Conservation (phyloP, 1,140 invertebrate genomes). For the Aphelenchoides fujianensis region DNA sequence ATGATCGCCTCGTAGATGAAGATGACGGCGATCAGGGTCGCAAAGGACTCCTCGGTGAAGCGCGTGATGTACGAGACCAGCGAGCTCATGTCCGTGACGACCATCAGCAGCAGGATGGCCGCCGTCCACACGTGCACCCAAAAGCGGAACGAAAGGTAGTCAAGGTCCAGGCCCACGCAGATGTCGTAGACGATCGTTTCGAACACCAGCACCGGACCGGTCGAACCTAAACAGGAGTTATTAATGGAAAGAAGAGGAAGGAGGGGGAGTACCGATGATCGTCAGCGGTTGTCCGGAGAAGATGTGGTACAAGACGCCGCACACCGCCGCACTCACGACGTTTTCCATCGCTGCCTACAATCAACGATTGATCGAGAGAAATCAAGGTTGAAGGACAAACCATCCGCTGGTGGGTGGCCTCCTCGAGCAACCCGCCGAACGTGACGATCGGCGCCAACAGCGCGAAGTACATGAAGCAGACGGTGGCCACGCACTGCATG, state of each 20-base stretch:
- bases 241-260: background rate
- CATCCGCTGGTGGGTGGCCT: slow-evolving; percentile 92
- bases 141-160: slow-evolving; percentile 69
- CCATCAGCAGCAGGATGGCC: slow-evolving; percentile 79
- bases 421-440: slow-evolving; percentile 86
- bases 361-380: background rate
- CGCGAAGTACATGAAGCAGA: slow-evolving; percentile 93
- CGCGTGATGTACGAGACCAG: slow-evolving; percentile 94
- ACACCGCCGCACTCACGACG: slow-evolving; percentile 87
- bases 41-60: slow-evolving; percentile 99
- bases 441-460: slow-evolving; percentile 95
- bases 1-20: slow-evolving; percentile 90
- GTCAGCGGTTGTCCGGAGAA: slow-evolving; percentile 97
- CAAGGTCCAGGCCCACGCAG: slow-evolving; percentile 67
- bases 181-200: slow-evolving; percentile 94
- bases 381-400: slow-evolving; percentile 63
- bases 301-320: slow-evolving; percentile 88
- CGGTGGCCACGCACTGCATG: slow-evolving; percentile 88
- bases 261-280: slow-evolving; percentile 71
- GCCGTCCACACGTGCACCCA: slow-evolving; percentile 94
- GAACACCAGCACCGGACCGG: slow-evolving; percentile 94
- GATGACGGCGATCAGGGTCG: slow-evolving; percentile 94
- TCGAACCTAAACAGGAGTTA: slow-evolving; percentile 70
- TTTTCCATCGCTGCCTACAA: slow-evolving; percentile 88
- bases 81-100: slow-evolving; percentile 86